Evolutionary conservation across 2,797 vertebrate genomes (phyloP).

Genomic region (Lateolabrax maculatus): DNA sequence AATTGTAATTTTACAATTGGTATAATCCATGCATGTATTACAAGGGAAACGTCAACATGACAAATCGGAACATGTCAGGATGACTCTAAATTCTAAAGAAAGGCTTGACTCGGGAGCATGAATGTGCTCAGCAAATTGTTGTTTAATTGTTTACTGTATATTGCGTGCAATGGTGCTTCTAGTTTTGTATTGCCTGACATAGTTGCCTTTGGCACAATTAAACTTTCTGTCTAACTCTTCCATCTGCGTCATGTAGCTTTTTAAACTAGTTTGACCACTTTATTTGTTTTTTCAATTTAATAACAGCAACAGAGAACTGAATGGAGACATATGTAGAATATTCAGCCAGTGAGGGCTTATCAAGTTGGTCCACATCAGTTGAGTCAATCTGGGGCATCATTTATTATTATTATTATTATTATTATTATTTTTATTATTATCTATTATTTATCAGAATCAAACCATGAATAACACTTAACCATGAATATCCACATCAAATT

Average conservation of each 20-base stretch:
- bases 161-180: not conserved
- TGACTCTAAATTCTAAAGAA: not conserved
- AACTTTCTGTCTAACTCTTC: not conserved
- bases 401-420: too few relatives aligned
- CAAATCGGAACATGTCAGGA: not conserved
- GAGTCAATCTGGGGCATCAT: not conserved
- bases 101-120: not conserved
- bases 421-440: too few relatives aligned
- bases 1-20: not conserved
- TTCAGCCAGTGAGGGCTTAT: not conserved
- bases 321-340: not conserved
- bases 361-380: not conserved
- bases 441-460: conserved; percentile 13
- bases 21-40: not conserved
- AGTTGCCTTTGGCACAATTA: too few relatives aligned
- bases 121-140: not conserved
- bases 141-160: not conserved
- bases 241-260: not conserved
- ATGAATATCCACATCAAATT: not conserved
- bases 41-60: not conserved
- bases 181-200: not conserved
- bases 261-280: not conserved
- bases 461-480: too few relatives aligned
- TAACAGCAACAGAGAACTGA: not conserved
- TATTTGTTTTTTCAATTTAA: not conserved